These are phyloP conservation scores for Tinea pellionella DNA, from an alignment of 2,888 invertebrate species.

Conservation along the genomic window DNA sequence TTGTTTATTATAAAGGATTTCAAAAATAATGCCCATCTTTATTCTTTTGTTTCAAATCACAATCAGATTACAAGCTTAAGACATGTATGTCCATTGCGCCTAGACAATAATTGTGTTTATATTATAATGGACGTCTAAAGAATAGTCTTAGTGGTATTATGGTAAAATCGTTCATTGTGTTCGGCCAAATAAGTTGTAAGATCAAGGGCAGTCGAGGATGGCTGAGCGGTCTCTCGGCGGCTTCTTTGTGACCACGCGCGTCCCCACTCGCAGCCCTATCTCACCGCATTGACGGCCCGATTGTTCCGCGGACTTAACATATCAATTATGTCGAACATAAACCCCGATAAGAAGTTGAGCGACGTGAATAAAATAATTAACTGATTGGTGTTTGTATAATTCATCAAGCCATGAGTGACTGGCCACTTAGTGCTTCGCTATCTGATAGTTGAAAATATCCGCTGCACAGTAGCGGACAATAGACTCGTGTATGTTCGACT, in stretches of 20 bases:
- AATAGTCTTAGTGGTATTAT: constrained; percentile 47
- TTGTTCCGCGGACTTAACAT: constrained; percentile 65
- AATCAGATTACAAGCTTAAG: constrained; percentile 11
- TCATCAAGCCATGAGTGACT: constrained; percentile 52
- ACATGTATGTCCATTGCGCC: constrained; percentile 27
- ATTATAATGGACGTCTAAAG: constrained; percentile 34
- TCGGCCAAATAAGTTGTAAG: constrained; percentile 29
- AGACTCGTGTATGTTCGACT: constrained; percentile 48
- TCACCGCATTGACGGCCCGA: constrained; percentile 45
- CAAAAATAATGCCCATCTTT: neutral
- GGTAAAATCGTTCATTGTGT: constrained; percentile 53
- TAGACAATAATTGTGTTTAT: constrained; percentile 38
- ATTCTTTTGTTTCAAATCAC: constrained; percentile 6
- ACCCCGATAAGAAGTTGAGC: constrained; percentile 58
- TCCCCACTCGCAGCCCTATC: constrained; percentile 25
- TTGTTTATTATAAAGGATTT: neutral
- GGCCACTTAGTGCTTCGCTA: constrained; percentile 55
- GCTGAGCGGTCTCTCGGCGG: neutral
- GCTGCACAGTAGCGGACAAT: constrained; percentile 40
- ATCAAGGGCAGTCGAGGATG: constrained; percentile 26
- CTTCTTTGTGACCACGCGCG: constrained; percentile 7
- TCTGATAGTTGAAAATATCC: constrained; percentile 46
- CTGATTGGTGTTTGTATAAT: constrained; percentile 68
- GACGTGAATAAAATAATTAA: constrained; percentile 69
- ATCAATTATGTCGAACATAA: constrained; percentile 67